Evolutionary conservation across 2,113 vertebrate species (phyloP).

Genomic region (Stegostoma tigrinum): DNA sequence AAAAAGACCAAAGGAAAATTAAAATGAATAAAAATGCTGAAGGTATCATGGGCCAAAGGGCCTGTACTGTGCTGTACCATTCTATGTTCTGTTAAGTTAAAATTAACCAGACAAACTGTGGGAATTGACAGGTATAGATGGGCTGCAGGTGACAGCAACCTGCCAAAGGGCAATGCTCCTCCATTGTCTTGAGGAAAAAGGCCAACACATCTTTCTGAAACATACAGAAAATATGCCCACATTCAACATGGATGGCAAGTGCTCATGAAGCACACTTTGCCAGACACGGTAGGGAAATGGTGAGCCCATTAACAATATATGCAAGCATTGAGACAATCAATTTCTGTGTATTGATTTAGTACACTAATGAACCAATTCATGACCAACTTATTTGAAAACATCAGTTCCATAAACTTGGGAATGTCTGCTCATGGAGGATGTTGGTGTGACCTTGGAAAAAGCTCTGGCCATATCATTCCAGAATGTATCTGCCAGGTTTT

Average conservation of each 20-base stretch:
- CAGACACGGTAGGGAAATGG: no score
- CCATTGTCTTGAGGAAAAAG: not conserved
- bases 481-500: not conserved
- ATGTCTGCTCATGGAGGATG: not conserved
- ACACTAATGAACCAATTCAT: not conserved
- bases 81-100: no score
- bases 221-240: not conserved
- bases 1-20: not conserved
- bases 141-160: no score
- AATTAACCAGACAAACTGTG: not conserved
- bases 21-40: not conserved
- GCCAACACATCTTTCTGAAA: not conserved
- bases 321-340: not conserved
- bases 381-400: not conserved
- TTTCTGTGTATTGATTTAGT: no score
- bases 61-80: no score
- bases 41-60: no score
- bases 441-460: not conserved
- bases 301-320: not conserved
- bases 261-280: not conserved
- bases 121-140: not conserved
- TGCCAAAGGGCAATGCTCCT: not conserved
- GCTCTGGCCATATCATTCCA: not conserved
- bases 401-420: not conserved
- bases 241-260: not conserved